phyloP scores from a whole-genome alignment of 2,888 invertebrate genomes.

The Orthosia incerta region DNA sequence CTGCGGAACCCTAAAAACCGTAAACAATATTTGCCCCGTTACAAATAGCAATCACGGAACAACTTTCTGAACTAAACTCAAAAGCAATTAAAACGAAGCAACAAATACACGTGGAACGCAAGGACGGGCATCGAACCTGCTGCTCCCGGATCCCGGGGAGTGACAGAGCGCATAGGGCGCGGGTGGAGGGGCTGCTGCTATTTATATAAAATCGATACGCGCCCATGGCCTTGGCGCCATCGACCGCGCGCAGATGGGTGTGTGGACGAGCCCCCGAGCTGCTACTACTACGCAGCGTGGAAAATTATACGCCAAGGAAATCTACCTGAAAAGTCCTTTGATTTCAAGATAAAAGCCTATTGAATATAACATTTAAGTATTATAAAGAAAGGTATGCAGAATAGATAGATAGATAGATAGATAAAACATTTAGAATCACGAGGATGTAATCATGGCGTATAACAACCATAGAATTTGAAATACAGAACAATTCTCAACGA shows the following conservation, averaged over 20 bases:
- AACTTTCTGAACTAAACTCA: conserved; percentile 21
- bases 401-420: too few relatives aligned
- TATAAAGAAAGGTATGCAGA: background rate
- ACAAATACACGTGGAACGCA: conserved; percentile 75
- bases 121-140: conserved; percentile 81
- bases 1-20: background rate
- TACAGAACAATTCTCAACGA: background rate
- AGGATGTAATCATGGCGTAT: background rate
- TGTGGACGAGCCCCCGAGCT: conserved; percentile 87
- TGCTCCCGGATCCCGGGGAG: conserved; percentile 58
- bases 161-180: conserved; percentile 59
- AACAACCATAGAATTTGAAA: background rate
- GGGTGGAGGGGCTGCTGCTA: conserved; percentile 81
- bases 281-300: conserved; percentile 56
- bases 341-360: conserved; percentile 9
- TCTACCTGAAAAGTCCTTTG: conserved; percentile 16
- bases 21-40: background rate
- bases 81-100: conserved; percentile 35
- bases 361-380: background rate
- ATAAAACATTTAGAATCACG: too few relatives aligned
- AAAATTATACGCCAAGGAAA: conserved; percentile 39
- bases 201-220: conserved; percentile 89
- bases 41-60: background rate
- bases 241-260: conserved; percentile 80
- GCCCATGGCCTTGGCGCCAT: conserved; percentile 89